Base-by-base conservation (phyloP, 2,888 invertebrate species). In the Apomyelois bistriatella region DNA sequence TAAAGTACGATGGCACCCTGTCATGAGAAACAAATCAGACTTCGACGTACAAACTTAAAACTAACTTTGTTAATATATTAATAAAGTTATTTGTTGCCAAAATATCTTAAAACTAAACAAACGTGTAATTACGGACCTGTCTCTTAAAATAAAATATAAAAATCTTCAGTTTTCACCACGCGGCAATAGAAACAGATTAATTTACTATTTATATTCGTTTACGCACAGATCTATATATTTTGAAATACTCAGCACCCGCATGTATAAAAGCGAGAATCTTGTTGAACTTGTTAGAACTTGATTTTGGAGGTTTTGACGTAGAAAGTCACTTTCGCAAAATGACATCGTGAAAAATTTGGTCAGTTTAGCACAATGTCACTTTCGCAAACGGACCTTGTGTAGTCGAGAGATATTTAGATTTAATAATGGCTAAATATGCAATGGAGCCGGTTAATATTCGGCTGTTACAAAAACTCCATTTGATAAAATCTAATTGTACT, bases 1-100 rank as follows among this genome's bases (percentile, higher is more conserved):
- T 37, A 52, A 59, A 57, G 58, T 52, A 69, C 68, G 68, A 82
- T 83, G 84, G 84, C 83, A 84, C 84, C 79, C 75, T 79, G 71
- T 76, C 70, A 64, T 58, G 59, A 66, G 54, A 65, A 64, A 69
- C 64, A 69, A 64, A 69, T 63, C 76, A 80, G 79, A 75, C 79
- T 80, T 80, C 58, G 72, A 61, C 54, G 56, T 56, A 54, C 53
- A 54, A 61, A 61, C 60, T 62, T 65, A 64, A 48, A 3, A 22
- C 59, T 68, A 65, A 22, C 49, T 55, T 57, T 59, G 74, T 76
- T 76, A 76, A 70, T 70, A 65, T 70, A 70, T 74, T 76, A 75
- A 70, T 71, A 55, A 50, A 62, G 66, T 73, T 71, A 70, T 43
- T 47, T 47, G 58, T 56, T 57, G 52, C 40, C 55, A 48, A 40